Percentiles rank a stretch among this genome's conserved stretches.
Evolutionary conservation across 2,797 vertebrate species (phyloP).

Genomic region (Nyctalus aviator): DNA sequence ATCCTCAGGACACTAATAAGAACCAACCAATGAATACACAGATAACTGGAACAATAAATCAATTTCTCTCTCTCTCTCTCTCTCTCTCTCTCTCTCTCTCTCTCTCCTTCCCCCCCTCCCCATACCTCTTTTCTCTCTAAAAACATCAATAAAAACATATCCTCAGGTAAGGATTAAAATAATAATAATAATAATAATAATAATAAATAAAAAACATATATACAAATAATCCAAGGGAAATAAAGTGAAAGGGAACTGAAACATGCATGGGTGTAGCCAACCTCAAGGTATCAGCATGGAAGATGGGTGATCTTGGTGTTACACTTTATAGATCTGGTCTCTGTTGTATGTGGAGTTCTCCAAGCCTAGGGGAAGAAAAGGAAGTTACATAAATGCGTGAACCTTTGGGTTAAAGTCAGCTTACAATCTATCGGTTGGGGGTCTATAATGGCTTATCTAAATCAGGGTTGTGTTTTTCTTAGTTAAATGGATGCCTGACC

Average conservation of each 20-base stretch:
- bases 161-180: not conserved
- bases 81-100: not conserved
- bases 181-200: not conserved
- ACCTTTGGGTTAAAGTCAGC: not conserved
- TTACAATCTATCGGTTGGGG: not conserved
- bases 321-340: not conserved
- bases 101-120: no score
- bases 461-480: constrained; percentile 15
- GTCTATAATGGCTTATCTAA: not conserved
- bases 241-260: not conserved
- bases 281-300: not conserved
- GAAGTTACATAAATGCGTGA: not conserved
- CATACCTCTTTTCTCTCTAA: not conserved
- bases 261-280: not conserved
- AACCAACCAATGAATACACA: not conserved
- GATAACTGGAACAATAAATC: not conserved
- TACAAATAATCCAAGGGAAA: not conserved
- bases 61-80: not conserved
- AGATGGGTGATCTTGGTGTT: not conserved
- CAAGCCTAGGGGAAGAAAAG: not conserved
- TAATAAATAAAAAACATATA: not conserved
- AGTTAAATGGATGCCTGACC: not conserved
- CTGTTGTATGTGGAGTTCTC: constrained; percentile 13
- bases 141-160: not conserved
- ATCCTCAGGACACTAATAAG: not conserved